Conservation (phyloP, 2,113 vertebrate genomes). For the Sprattus sprattus region DNA sequence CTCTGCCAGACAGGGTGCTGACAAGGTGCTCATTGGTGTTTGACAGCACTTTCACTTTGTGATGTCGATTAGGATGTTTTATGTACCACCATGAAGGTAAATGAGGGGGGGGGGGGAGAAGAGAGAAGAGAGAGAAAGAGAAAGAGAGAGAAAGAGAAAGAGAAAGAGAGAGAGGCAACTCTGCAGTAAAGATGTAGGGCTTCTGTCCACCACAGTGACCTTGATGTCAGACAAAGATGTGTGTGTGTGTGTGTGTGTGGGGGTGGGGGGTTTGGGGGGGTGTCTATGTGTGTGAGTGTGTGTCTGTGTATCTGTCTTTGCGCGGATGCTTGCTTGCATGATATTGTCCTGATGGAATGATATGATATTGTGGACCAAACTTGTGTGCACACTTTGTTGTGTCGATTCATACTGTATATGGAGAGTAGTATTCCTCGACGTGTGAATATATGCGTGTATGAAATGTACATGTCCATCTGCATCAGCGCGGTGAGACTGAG, state of each 20-base stretch:
- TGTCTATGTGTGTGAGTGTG: too few relatives aligned
- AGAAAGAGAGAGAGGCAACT: background rate
- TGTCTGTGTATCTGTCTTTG: too few relatives aligned
- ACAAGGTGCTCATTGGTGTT: slow-evolving; percentile 14
- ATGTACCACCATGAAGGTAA: slow-evolving; percentile 11
- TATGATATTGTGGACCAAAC: too few relatives aligned
- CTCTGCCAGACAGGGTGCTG: background rate
- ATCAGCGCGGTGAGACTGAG: too few relatives aligned
- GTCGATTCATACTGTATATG: too few relatives aligned
- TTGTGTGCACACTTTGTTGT: background rate
- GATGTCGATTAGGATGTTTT: slow-evolving; percentile 1
- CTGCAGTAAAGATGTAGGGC: background rate
- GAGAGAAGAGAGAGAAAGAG: background rate
- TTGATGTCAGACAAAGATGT: background rate
- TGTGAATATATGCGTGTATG: background rate
- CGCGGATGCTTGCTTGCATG: too few relatives aligned
- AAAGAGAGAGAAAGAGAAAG: background rate
- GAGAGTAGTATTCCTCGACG: background rate
- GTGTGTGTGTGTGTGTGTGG: background rate
- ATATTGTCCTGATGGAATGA: too few relatives aligned
- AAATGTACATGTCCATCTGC: too few relatives aligned
- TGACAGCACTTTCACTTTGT: background rate
- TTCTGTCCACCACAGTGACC: background rate
- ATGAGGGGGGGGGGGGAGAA: background rate
- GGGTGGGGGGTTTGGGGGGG: too few relatives aligned